A percentile compares a stretch with the other conserved stretches of the same genome.
Conservation (phyloP, 2,888 invertebrate species). For the Trichacis sp. region DNA sequence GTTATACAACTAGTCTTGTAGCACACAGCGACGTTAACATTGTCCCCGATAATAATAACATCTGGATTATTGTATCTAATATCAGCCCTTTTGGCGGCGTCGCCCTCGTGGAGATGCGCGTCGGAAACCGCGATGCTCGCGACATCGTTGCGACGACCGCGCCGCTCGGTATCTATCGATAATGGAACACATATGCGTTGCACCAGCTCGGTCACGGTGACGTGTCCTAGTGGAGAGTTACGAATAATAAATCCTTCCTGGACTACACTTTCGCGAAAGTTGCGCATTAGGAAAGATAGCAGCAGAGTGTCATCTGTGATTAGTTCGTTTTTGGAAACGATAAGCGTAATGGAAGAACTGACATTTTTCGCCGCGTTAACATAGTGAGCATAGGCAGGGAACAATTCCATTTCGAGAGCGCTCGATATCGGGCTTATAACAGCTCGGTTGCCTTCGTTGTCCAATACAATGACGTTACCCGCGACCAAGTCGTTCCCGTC, state of each 20-base stretch:
- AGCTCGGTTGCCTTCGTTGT: constrained; percentile 19
- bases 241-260: constrained; percentile 49
- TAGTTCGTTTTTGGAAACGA: constrained; percentile 66
- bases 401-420: constrained; percentile 42
- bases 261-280: constrained; percentile 51
- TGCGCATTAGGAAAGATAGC: constrained; percentile 56
- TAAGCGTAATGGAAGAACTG: constrained; percentile 70
- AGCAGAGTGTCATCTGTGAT: constrained; percentile 55
- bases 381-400: constrained; percentile 49
- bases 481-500: constrained; percentile 17
- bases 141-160: constrained; percentile 39
- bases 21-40: constrained; percentile 61
- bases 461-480: constrained; percentile 26
- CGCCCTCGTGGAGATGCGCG: constrained; percentile 18
- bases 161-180: constrained; percentile 63
- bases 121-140: constrained; percentile 33
- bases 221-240: constrained; percentile 52
- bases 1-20: constrained; percentile 63
- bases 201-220: constrained; percentile 65
- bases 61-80: constrained; percentile 56
- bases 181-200: constrained; percentile 69
- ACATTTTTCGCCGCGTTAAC: constrained; percentile 54
- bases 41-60: constrained; percentile 50
- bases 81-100: constrained; percentile 35
- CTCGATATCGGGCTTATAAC: constrained; percentile 23